Conservation (phyloP, 2,888 invertebrate genomes). For the Tetragonula carbonaria region DNA sequence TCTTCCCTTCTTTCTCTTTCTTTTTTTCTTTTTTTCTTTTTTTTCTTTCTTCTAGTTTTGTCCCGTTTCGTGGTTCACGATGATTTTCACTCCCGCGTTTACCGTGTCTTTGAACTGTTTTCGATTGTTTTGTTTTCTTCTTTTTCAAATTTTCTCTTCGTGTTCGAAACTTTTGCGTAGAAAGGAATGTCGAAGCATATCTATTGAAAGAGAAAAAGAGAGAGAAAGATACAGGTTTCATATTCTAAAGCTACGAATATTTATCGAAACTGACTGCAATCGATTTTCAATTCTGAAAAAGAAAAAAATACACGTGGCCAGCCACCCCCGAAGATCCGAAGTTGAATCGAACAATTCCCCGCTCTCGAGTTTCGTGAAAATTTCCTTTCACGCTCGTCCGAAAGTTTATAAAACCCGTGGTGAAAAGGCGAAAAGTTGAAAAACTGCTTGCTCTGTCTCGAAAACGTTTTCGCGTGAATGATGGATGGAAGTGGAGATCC, state of each 20-base stretch:
- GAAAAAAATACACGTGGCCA: too few species aligned
- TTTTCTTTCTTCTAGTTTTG: not conserved
- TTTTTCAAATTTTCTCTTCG: too few species aligned
- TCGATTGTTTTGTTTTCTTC: not conserved
- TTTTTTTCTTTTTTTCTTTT: not conserved
- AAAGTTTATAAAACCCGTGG: too few species aligned
- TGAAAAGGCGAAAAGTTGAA: not conserved
- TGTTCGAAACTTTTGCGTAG: too few species aligned
- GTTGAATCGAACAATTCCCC: too few species aligned
- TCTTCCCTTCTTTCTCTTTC: not conserved
- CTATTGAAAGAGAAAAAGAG: not conserved
- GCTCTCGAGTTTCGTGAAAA: not conserved
- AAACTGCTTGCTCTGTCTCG: not conserved
- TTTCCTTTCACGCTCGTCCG: not conserved
- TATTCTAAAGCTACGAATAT: not conserved
- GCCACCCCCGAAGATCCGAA: too few species aligned
- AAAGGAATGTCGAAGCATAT: not conserved
- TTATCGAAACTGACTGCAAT: not conserved
- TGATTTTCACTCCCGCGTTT: not conserved
- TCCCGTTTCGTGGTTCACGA: not conserved
- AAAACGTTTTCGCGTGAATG: not conserved
- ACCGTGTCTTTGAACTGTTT: too few species aligned
- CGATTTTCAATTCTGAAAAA: too few species aligned
- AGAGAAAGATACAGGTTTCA: not conserved
- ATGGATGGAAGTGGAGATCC: conserved; percentile 29